Percentiles rank a stretch among this genome's conserved stretches.
Conservation (phyloP, 2,888 invertebrate genomes). For the Podotricha telesiphe region DNA sequence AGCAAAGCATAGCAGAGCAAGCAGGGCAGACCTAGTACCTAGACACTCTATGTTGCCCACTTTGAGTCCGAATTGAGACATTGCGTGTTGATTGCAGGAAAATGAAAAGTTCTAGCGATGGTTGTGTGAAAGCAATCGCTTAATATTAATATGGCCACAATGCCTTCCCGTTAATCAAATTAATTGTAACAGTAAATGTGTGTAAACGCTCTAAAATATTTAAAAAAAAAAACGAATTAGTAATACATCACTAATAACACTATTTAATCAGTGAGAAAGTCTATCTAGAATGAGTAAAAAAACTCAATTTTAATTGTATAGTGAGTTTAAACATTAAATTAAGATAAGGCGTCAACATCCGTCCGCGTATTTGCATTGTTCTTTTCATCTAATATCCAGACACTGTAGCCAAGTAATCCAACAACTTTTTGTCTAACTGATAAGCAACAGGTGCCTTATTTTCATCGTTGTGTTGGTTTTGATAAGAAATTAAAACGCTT, state of each 20-base stretch:
- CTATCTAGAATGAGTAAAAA: background rate
- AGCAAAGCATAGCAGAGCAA: too few species aligned
- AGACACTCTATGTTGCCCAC: too few species aligned
- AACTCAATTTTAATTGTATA: background rate
- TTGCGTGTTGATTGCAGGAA: too few species aligned
- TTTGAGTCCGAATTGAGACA: too few species aligned
- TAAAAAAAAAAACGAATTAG: too few species aligned
- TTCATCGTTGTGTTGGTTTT: slow-evolving; percentile 54
- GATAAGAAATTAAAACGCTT: slow-evolving; percentile 66
- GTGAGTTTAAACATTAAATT: background rate
- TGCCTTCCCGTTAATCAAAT: too few species aligned
- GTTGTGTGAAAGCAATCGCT: too few species aligned
- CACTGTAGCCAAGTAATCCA: slow-evolving; percentile 22
- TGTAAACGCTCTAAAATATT: too few species aligned
- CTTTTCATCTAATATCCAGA: slow-evolving; percentile 24
- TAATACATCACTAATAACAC: background rate
- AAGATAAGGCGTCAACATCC: slow-evolving; percentile 52
- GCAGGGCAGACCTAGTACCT: too few species aligned
- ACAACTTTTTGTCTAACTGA: slow-evolving; percentile 57
- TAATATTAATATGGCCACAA: too few species aligned
- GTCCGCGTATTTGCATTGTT: slow-evolving; percentile 53
- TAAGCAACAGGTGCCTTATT: slow-evolving; percentile 56
- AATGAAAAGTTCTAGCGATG: too few species aligned
- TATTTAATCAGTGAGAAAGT: background rate
- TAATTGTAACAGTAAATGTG: too few species aligned